Percentiles rank a stretch among this genome's conserved stretches.
phyloP scores from a whole-genome alignment of 2,888 invertebrate species.

The Heliconius ismenius region DNA sequence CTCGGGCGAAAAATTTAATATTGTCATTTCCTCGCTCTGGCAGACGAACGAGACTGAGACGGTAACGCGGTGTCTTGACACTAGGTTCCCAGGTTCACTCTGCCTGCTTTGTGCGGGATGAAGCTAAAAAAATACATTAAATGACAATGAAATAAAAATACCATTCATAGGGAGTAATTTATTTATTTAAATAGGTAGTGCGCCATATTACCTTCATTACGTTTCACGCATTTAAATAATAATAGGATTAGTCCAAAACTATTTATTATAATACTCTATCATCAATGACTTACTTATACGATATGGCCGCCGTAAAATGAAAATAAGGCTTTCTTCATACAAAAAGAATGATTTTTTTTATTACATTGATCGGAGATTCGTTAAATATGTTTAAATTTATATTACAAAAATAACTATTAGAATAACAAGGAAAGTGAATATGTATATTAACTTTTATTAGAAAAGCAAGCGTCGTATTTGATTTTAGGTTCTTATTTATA shows the following conservation, averaged over 20 bases:
- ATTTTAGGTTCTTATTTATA: too few relatives aligned
- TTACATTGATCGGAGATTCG: background rate
- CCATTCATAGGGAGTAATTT: background rate
- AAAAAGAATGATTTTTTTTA: background rate
- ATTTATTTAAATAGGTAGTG: background rate
- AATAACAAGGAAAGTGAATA: too few relatives aligned
- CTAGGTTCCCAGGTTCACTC: too few relatives aligned
- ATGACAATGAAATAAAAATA: background rate
- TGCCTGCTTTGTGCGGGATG: too few relatives aligned
- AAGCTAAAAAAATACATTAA: too few relatives aligned
- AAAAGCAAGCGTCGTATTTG: too few relatives aligned
- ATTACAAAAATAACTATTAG: background rate
- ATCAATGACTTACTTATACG: background rate
- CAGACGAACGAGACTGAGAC: too few relatives aligned
- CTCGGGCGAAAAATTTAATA: background rate
- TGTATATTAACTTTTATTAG: too few relatives aligned
- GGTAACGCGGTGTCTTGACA: too few relatives aligned
- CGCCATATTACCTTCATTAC: background rate
- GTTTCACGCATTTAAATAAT: conserved; percentile 19
- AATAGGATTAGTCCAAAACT: conserved; percentile 11
- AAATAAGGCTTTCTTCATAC: conserved; percentile 5
- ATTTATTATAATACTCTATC: conserved; percentile 10
- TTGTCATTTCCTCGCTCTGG: too few relatives aligned
- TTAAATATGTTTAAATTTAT: background rate
- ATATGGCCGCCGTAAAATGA: background rate